Evolutionary conservation across 2,113 vertebrate species (phyloP), one percentile per base, ranked within the genome.

Genomic region (Brachyhypopomus occidentalis): DNA sequence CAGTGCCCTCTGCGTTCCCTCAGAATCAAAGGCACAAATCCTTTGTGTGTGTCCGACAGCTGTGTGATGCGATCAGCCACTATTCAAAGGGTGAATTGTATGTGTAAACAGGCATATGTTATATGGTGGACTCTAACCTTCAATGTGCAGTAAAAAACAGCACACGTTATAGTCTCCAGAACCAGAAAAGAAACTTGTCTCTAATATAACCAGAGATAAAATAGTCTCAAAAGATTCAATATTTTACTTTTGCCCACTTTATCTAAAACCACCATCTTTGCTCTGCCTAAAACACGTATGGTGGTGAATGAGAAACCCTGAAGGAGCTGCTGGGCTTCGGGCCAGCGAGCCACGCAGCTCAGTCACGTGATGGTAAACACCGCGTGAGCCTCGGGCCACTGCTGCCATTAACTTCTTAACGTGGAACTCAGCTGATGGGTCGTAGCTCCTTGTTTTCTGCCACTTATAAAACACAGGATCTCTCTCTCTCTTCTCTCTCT

Each of bases 381-480:
- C 70, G 55, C 45, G 63, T 55, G 36, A 79, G 58, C 63, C 25
- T 70, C 34, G 36, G 45, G 55, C 63, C 72, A 55, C 52, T 73
- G 52, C 69, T 85, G 78, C 85, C 78, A 48, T 41, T 2, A 8
- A 27, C 14, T 27, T 55, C 71, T 71, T 62, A 48, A 71, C 66
- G 73, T 19, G 38, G 30, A 64, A 83, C 75, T 80, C 38, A 23
- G 69, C 69, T 84, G 72, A 80, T 48, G 20, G 59, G 63, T 45
- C 27, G 58, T 17, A 71, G 20, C 59, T 63, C 72, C 84, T 83
- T 80, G 74, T 75, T 66, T 83, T 82, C 69, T 72, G 82, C 75
- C 84, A 86, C 52, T 82, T 38, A 3, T 70, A 79, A 48, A 48
- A 45, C 60, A 77, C 77, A 67, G 64, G 25, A 38, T 71, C 64